Conservation (phyloP, 2,113 vertebrate species). For the Mesitornis unicolor region DNA sequence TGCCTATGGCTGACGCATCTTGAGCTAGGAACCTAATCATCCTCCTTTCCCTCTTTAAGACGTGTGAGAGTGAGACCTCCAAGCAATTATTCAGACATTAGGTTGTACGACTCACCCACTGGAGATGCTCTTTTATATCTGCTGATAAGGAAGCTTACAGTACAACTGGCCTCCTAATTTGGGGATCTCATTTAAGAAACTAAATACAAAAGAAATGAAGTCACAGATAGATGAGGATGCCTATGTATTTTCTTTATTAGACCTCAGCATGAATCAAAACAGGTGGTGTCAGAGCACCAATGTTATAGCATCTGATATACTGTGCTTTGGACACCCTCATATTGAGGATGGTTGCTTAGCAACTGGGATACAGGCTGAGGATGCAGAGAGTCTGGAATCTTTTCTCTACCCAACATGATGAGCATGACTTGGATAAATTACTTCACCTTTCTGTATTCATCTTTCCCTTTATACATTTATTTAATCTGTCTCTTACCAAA, state of each 20-base stretch:
- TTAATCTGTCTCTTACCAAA: not conserved
- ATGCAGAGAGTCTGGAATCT: conserved; percentile 17
- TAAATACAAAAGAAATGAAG: not conserved
- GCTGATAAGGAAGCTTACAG: not conserved
- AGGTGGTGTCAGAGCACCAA: not conserved
- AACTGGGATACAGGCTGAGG: conserved; percentile 35
- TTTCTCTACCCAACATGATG: conserved; percentile 13
- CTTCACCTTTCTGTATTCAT: conserved; percentile 3
- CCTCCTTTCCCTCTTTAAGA: not conserved
- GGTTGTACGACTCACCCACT: fast-evolving
- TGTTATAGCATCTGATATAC: conserved; percentile 19
- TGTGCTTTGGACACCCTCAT: conserved; percentile 26
- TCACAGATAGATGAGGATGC: not conserved
- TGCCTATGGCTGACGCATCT: not conserved
- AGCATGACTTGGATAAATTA: conserved; percentile 45
- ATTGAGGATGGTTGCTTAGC: conserved; percentile 54
- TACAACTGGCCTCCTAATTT: not conserved
- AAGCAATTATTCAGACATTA: not conserved
- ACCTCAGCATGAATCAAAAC: not conserved
- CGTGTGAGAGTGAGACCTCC: not conserved
- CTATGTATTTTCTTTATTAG: not conserved
- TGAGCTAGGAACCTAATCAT: not conserved
- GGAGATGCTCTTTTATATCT: not conserved
- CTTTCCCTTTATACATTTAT: not conserved
- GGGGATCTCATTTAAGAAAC: not conserved